Base-by-base conservation (phyloP, 2,797 vertebrate species). In the Cercopithecus petaurista region DNA sequence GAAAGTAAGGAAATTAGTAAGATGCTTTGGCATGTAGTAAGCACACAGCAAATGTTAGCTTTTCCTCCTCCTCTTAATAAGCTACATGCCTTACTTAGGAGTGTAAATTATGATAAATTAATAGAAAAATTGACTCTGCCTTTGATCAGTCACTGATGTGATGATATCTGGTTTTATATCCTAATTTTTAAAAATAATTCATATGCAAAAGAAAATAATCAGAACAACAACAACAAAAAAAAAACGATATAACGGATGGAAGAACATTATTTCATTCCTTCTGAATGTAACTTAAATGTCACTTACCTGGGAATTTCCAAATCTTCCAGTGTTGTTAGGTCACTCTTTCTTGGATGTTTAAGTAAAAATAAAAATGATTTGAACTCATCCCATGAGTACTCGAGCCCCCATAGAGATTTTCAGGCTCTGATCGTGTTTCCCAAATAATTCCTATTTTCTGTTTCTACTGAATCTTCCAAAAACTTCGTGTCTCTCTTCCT, bases 161-260 rank as follows among this genome's bases (percentile, higher is more conserved):
- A 8, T 88, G 30, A 64, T 75, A 87, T 93, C 64, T 96, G 19
- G 6, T 24, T 94, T 93, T 95, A 80, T 4, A 88, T 30, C 43
- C 36, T 92, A 88, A 88, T 90, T 96, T 95, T 85, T 43, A 92
- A 73, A 97, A 96, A 85, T 92, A 95, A 95, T 97, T 92, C 33
- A 43, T 26, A 67, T 26, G 6, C 41, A 93, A 83, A 96, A 43
- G 43, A 55, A 93, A 81, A 85, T 41, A 93, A 72, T 85, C 57
- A 79, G 46, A 33, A 76, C 46, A 80, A 11, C 48, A 82, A 83
- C 46, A 80, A 11, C 48, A 82, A 79, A 88, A 5, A 88, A 5
- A 83, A 83, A 88, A 28, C 55, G 95, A 72, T 75, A 52, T 33
- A 77, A 57, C 41, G 55, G 33, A 41, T 48, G 39, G 39, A 86